A percentile compares a stretch with the other conserved stretches of the same genome.
Conservation (phyloP, 2,113 vertebrate species). For the Apistogramma diplotaenia region DNA sequence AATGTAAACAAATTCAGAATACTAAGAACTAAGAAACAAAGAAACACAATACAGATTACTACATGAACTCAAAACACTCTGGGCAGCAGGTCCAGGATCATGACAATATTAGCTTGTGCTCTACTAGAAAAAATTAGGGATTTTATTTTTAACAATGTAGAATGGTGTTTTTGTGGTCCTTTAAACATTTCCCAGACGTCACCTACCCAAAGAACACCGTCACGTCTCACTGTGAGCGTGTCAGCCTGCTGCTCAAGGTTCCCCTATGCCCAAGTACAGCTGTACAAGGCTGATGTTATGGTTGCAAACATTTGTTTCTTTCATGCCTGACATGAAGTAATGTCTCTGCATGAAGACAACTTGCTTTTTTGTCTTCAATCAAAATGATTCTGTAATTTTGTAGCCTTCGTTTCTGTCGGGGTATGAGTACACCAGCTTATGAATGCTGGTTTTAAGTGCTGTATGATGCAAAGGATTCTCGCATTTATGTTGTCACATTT, state of each 20-base stretch:
- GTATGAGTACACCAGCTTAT: not conserved
- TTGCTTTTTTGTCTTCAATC: conserved; percentile 7
- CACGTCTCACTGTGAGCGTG: not conserved
- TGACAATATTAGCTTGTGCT: too few relatives aligned
- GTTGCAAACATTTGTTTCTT: not conserved
- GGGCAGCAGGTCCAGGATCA: too few relatives aligned
- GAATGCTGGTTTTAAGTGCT: not conserved
- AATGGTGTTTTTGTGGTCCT: not conserved
- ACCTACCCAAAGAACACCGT: not conserved
- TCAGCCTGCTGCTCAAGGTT: not conserved
- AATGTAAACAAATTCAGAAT: too few relatives aligned
- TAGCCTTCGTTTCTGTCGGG: not conserved
- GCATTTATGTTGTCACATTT: conserved; percentile 29
- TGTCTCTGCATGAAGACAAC: not conserved
- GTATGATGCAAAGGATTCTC: conserved; percentile 5
- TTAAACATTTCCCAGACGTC: not conserved
- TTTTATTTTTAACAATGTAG: not conserved
- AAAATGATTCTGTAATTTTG: not conserved
- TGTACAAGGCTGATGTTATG: not conserved
- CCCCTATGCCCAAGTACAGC: not conserved
- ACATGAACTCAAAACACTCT: too few relatives aligned
- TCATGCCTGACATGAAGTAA: not conserved
- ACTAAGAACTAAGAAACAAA: too few relatives aligned
- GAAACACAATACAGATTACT: too few relatives aligned
- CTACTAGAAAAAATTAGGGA: too few relatives aligned